Conservation (phyloP, 2,113 vertebrate species). For the Ancistrus triradiatus region DNA sequence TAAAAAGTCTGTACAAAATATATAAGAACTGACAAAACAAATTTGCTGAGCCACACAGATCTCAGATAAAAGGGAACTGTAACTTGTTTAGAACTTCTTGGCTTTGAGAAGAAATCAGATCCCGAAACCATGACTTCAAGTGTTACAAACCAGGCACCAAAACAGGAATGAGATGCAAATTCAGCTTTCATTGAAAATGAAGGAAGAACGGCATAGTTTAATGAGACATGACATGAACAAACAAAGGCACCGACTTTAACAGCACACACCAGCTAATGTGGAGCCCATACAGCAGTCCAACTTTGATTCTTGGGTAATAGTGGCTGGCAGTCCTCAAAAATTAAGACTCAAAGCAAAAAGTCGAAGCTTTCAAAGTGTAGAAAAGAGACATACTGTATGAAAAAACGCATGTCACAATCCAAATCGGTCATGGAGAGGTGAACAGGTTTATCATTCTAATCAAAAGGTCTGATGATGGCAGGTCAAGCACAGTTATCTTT, state of each 20-base stretch:
- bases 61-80: slow-evolving; percentile 6
- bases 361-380: background rate
- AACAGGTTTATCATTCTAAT: background rate
- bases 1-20: slow-evolving; percentile 56
- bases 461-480: background rate
- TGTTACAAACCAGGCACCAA: slow-evolving; percentile 1
- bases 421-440: background rate
- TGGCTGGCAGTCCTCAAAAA: background rate
- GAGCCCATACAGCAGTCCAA: background rate
- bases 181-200: background rate
- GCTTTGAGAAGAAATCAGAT: background rate
- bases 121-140: background rate
- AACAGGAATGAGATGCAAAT: background rate
- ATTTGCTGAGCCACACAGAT: slow-evolving; percentile 1
- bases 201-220: background rate
- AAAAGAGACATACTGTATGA: background rate
- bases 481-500: slow-evolving; percentile 21
- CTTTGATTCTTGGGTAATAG: background rate
- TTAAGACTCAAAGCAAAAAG: background rate
- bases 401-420: background rate
- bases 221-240: background rate
- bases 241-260: background rate
- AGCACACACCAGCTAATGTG: background rate
- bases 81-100: background rate
- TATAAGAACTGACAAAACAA: slow-evolving; percentile 46